phyloP scores from a whole-genome alignment of 1,140 invertebrate species.

The Ptiloglossa arizonensis region DNA sequence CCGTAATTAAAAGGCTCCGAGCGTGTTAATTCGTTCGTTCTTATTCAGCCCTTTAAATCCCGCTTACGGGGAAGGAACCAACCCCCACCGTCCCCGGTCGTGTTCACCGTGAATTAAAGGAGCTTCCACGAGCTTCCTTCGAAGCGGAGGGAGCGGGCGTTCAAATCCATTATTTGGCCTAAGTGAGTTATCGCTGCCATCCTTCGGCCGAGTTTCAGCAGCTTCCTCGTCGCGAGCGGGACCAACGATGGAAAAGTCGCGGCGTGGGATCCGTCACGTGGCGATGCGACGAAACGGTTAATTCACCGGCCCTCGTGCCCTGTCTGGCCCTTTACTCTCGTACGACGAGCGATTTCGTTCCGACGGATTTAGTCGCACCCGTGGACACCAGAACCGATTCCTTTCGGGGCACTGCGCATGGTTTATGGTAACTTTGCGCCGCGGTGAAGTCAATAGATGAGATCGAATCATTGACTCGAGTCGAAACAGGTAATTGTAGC shows the following conservation, averaged over 20 bases:
- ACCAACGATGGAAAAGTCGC: slow-evolving; percentile 1
- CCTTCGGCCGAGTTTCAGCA: slow-evolving; percentile 12
- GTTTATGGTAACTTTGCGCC: no score
- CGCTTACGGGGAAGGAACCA: slow-evolving; percentile 22
- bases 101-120: slow-evolving; percentile 56
- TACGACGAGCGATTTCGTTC: background rate
- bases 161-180: slow-evolving; percentile 60
- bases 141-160: background rate
- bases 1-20: slow-evolving; percentile 56
- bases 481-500: no score
- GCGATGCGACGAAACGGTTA: background rate
- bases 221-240: background rate
- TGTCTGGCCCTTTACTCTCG: background rate
- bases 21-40: slow-evolving; percentile 59
- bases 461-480: no score
- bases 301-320: background rate
- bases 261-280: slow-evolving; percentile 18
- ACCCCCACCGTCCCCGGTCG: background rate
- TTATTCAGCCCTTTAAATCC: slow-evolving; percentile 58
- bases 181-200: slow-evolving; percentile 57
- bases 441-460: no score
- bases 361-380: slow-evolving; percentile 9
- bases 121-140: slow-evolving; percentile 18
- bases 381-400: slow-evolving; percentile 15
- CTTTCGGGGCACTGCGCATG: background rate